These are phyloP conservation scores for Halcyon smyrnensis DNA, from an alignment of 2,797 vertebrate genomes.

Conservation along the genomic window DNA sequence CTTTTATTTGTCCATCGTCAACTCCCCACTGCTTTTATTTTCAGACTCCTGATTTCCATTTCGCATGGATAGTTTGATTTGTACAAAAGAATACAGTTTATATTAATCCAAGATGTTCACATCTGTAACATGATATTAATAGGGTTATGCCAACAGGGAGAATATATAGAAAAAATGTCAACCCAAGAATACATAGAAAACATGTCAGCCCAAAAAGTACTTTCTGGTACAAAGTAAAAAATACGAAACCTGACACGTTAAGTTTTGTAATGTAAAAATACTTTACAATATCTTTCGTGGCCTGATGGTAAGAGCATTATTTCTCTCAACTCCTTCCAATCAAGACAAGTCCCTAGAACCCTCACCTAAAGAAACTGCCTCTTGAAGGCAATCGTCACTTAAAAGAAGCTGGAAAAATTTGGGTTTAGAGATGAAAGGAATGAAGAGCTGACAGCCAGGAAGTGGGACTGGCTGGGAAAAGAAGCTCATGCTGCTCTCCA, in stretches of 20 bases:
- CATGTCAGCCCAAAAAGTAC: background rate
- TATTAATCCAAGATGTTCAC: background rate
- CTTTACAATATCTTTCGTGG: background rate
- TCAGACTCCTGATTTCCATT: background rate
- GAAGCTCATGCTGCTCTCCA: background rate
- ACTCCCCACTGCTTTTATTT: background rate
- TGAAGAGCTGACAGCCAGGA: background rate
- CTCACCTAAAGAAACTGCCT: background rate
- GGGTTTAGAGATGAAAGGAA: background rate
- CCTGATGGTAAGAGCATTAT: accelerated
- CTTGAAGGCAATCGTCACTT: background rate
- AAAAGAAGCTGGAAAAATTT: background rate
- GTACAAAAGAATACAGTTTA: background rate
- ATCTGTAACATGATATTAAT: background rate
- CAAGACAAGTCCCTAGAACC: background rate
- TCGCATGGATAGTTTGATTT: background rate
- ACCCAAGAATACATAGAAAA: background rate
- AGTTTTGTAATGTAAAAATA: background rate
- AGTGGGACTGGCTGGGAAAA: background rate
- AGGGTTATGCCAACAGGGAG: background rate
- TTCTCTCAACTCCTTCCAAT: background rate
- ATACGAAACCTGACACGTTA: background rate
- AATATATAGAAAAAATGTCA: background rate
- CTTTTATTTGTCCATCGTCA: conserved; percentile 23
- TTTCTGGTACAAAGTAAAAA: background rate